A percentile compares a stretch with the other conserved stretches of the same genome.
Evolutionary conservation across 2,113 vertebrate genomes (phyloP).

Genomic region (Protomyctophum bolini): DNA sequence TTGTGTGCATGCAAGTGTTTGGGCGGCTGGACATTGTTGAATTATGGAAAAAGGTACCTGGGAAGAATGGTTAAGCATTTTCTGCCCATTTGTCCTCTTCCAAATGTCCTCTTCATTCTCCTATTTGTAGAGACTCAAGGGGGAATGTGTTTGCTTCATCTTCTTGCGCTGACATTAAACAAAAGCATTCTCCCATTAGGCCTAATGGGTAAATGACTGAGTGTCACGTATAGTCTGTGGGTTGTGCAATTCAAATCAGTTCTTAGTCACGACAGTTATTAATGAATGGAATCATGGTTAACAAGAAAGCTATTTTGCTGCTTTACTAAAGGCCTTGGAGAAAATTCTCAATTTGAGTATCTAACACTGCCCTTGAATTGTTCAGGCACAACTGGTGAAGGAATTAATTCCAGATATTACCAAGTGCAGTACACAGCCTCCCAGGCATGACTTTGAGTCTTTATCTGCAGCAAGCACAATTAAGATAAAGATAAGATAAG

Average conservation of each 20-base stretch:
- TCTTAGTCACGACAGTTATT: conserved; percentile 30
- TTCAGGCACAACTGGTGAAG: conserved; percentile 60
- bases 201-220: conserved; percentile 36
- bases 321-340: conserved; percentile 48
- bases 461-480: conserved; percentile 58
- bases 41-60: conserved; percentile 59
- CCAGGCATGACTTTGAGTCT: conserved; percentile 62
- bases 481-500: conserved; percentile 10
- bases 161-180: conserved; percentile 2
- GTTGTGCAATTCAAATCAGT: conserved; percentile 28
- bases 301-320: conserved; percentile 44
- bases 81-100: background rate
- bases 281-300: conserved; percentile 58
- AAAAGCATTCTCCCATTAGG: conserved; percentile 27
- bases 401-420: conserved; percentile 77
- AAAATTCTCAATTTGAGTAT: conserved; percentile 62
- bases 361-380: conserved; percentile 72
- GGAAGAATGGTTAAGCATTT: conserved; percentile 46
- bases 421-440: conserved; percentile 59
- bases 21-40: conserved; percentile 47
- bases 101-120: conserved; percentile 30
- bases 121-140: conserved; percentile 31
- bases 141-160: conserved; percentile 41
- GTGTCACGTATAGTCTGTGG: conserved; percentile 53
- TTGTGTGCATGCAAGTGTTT: conserved; percentile 6